phyloP scores from a whole-genome alignment of 2,888 invertebrate genomes.

The Phyto melanocephala region DNA sequence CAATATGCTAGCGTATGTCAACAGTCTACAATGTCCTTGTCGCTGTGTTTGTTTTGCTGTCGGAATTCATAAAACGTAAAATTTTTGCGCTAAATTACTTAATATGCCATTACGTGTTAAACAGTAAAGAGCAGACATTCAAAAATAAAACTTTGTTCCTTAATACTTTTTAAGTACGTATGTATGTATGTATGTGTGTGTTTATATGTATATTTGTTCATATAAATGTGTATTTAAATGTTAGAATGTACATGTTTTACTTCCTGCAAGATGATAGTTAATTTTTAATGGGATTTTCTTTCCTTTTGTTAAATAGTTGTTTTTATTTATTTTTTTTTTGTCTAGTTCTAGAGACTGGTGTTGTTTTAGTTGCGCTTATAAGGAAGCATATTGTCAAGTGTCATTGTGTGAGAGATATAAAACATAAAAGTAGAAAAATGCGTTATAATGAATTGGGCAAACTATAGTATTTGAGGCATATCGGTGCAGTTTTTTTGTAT shows the following conservation, averaged over 20 bases:
- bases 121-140: slow-evolving; percentile 49
- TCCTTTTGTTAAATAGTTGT: not conserved
- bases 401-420: slow-evolving; percentile 19
- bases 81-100: slow-evolving; percentile 57
- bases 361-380: not conserved
- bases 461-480: slow-evolving; percentile 21
- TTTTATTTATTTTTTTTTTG: not conserved
- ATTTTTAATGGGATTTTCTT: slow-evolving; percentile 55
- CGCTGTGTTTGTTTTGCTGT: slow-evolving; percentile 2
- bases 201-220: no score
- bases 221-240: not conserved
- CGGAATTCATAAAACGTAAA: slow-evolving; percentile 45
- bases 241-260: not conserved
- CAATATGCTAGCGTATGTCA: not conserved
- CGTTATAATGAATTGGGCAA: slow-evolving; percentile 32
- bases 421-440: not conserved
- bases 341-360: not conserved
- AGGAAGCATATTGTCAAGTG: slow-evolving; percentile 43
- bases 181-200: no score
- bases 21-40: not conserved
- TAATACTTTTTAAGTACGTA: no score
- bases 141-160: slow-evolving; percentile 1
- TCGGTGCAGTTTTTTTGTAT: not conserved
- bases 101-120: slow-evolving; percentile 53
- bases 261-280: slow-evolving; percentile 40